Conservation (phyloP, 2,113 vertebrate species). For the Saccopteryx leptura region DNA sequence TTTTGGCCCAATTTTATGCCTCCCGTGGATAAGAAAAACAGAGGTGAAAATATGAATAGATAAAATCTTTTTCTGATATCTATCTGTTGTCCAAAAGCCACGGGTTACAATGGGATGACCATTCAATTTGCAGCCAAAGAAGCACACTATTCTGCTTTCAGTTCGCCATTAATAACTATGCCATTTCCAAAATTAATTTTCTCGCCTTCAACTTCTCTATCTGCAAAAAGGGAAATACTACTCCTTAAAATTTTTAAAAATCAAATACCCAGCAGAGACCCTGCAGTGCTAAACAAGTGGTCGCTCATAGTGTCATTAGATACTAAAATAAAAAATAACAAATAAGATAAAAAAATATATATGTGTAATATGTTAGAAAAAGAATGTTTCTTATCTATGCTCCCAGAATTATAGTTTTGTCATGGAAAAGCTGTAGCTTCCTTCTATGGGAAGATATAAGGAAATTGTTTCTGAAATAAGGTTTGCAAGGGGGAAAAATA, state of each 20-base stretch:
- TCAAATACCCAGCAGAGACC: neutral
- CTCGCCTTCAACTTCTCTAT: neutral
- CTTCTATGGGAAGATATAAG: slow-evolving; percentile 42
- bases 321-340: neutral
- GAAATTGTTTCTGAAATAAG: slow-evolving; percentile 77
- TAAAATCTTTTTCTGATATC: neutral
- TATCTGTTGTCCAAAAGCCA: neutral
- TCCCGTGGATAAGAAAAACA: neutral
- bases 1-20: neutral
- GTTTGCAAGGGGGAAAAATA: slow-evolving; percentile 52
- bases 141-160: neutral
- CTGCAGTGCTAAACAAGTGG: neutral
- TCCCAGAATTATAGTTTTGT: neutral
- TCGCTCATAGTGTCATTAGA: neutral
- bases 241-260: neutral
- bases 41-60: neutral
- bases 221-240: neutral
- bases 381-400: neutral
- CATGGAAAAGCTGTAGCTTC: neutral
- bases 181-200: slow-evolving; percentile 13
- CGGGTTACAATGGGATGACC: neutral
- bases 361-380: neutral
- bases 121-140: neutral
- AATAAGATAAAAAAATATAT: neutral
- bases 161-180: neutral